Base-by-base conservation (phyloP, 2,113 vertebrate genomes). In the Misgurnus mizolepis region DNA sequence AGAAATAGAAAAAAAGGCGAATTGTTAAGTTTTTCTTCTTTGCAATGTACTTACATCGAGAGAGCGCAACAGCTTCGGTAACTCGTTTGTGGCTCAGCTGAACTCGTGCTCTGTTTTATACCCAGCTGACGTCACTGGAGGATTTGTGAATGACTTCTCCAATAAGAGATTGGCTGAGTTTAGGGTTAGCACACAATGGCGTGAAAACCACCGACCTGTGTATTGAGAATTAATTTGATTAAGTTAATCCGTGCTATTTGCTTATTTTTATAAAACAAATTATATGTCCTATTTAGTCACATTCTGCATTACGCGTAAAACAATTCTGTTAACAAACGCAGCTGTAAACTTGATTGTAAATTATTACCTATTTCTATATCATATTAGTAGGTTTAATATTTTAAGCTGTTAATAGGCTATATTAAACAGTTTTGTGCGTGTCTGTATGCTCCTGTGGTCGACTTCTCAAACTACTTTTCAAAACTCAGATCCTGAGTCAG, bases 141-240 rank as follows among this genome's bases (percentile, higher is more conserved):
- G 92, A 90, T 92, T 88, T 89, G 93, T 91, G 91, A 91, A 93
- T 90, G 93, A 92, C 93, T 92, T 92, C 91, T 91, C 91, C 92
- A 92, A 91, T 90, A 91, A 92, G 91, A 93, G 92, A 92, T 93
- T 88, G 90, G 90, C 89, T 86, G 89, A 45, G 84, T 77, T 85
- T 85, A 76, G 53, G 81, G 82, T 85, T 85, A 86, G 86, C 88
- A 68, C 87, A 83, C 86, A 82, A 87, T 87, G 84, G 91, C 88
- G 91, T 83, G 91, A 90, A 85, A 87, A 86, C 87, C 90, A 86
- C 83, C 49, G 61, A 83, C 87, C 86, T 96, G 95, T 95, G 95
- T 94, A 95, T 96, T 95, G 93, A 91, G 91, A 93, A 95, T 95
- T 96, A 97, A 96, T 95, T 94, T 91, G 95, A 98, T 98, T 95